These are phyloP conservation scores for Drosophila heteroneura DNA, from an alignment of 2,888 invertebrate species.

Conservation along the genomic window DNA sequence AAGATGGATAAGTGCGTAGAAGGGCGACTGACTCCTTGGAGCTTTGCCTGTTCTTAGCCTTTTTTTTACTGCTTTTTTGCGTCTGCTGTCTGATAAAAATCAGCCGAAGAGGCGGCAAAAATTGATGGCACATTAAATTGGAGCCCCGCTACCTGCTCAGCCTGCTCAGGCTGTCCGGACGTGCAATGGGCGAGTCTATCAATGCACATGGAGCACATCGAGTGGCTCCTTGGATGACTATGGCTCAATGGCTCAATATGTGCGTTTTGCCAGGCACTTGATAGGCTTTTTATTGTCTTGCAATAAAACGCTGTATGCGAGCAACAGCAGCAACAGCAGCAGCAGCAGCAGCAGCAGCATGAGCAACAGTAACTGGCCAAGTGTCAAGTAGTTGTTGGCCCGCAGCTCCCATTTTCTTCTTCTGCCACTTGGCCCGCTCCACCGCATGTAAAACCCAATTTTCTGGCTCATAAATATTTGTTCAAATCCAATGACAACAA, in stretches of 20 bases:
- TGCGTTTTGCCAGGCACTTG: constrained; percentile 53
- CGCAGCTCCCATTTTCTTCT: neutral
- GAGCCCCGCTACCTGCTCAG: constrained; percentile 20
- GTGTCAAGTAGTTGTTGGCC: constrained; percentile 62
- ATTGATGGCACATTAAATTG: constrained; percentile 79
- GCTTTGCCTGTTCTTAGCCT: constrained; percentile 35
- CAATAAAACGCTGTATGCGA: constrained; percentile 49
- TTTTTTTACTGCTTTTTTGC: constrained; percentile 58
- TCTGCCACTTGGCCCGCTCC: neutral
- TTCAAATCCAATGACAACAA: constrained; percentile 65
- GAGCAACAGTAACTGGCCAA: constrained; percentile 33
- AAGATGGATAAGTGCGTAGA: constrained; percentile 3
- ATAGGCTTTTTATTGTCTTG: constrained; percentile 71
- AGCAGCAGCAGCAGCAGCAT: neutral
- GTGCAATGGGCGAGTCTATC: constrained; percentile 58
- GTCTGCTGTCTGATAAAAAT: constrained; percentile 56
- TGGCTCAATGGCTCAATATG: constrained; percentile 70
- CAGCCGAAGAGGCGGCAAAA: constrained; percentile 54
- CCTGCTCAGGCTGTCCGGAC: constrained; percentile 13
- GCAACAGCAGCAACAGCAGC: neutral
- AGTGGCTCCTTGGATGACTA: constrained; percentile 20
- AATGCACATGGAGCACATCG: constrained; percentile 56
- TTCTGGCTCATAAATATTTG: constrained; percentile 77
- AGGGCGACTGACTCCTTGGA: constrained; percentile 22
- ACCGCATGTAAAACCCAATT: constrained; percentile 62